phyloP scores from a whole-genome alignment of 2,797 vertebrate genomes.

The Galagoides demidoff region DNA sequence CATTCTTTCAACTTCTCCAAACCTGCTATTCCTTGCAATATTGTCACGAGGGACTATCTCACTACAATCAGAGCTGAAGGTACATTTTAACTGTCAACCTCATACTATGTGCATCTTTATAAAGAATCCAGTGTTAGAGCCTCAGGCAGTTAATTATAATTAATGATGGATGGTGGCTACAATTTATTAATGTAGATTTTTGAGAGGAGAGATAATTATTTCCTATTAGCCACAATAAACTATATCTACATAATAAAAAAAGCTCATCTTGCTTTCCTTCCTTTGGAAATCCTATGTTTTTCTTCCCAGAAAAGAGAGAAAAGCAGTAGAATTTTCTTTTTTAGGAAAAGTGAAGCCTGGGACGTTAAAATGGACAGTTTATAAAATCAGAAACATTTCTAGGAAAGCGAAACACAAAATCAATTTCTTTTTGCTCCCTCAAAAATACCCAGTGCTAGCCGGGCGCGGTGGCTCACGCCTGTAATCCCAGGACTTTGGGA shows the following conservation, averaged over 20 bases:
- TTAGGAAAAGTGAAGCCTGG: background rate
- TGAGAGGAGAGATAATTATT: background rate
- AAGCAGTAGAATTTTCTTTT: background rate
- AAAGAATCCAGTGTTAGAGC: background rate
- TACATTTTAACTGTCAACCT: background rate
- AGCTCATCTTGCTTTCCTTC: background rate
- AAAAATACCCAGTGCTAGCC: too few relatives aligned
- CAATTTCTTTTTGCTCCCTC: background rate
- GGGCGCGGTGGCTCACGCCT: too few relatives aligned
- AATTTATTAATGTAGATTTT: background rate
- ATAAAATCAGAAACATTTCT: constrained; percentile 43
- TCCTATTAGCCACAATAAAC: background rate
- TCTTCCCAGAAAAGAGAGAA: background rate
- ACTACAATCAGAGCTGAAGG: background rate
- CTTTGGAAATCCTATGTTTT: background rate
- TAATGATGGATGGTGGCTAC: background rate
- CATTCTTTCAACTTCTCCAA: background rate
- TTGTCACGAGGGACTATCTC: background rate
- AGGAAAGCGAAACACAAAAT: background rate
- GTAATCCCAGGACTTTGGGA: too few relatives aligned
- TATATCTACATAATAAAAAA: background rate
- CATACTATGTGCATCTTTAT: background rate
- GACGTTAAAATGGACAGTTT: background rate
- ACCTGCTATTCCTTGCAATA: background rate
- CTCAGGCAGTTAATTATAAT: background rate